These are phyloP conservation scores for Tragelaphus oryx DNA, from an alignment of 2,797 vertebrate genomes.

Conservation along the genomic window DNA sequence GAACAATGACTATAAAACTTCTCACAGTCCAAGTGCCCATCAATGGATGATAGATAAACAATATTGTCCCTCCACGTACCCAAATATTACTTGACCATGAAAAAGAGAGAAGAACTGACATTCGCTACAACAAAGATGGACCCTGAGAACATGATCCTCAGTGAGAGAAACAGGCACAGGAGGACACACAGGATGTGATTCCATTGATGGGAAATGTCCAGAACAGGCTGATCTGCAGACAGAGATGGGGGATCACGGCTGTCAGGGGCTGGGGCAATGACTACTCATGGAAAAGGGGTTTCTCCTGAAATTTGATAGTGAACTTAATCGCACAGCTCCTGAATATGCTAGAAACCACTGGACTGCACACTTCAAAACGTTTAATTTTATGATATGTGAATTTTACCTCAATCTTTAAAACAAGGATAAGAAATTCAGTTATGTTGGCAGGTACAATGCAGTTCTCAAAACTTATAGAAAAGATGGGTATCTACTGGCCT, in stretches of 20 bases:
- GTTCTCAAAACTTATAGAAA: background rate
- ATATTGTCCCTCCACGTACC: accelerated
- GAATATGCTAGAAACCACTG: background rate
- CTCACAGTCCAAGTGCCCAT: background rate
- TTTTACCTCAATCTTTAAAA: background rate
- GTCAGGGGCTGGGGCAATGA: background rate
- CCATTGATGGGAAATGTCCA: background rate
- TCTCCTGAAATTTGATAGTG: background rate
- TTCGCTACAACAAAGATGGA: accelerated
- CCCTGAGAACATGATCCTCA: background rate
- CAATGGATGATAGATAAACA: background rate
- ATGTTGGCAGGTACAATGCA: background rate
- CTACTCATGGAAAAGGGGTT: too few species aligned
- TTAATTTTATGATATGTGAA: background rate
- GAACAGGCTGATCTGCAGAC: background rate
- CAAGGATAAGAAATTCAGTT: background rate
- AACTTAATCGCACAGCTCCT: background rate
- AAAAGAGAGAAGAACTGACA: background rate
- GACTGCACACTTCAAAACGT: background rate
- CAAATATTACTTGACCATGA: accelerated
- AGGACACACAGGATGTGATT: background rate
- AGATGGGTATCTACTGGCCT: background rate
- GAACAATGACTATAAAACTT: too few species aligned
- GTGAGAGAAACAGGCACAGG: background rate
- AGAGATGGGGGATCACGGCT: background rate